Evolutionary conservation across 2,797 vertebrate genomes (phyloP).

Genomic region (Simalia tracyae): DNA sequence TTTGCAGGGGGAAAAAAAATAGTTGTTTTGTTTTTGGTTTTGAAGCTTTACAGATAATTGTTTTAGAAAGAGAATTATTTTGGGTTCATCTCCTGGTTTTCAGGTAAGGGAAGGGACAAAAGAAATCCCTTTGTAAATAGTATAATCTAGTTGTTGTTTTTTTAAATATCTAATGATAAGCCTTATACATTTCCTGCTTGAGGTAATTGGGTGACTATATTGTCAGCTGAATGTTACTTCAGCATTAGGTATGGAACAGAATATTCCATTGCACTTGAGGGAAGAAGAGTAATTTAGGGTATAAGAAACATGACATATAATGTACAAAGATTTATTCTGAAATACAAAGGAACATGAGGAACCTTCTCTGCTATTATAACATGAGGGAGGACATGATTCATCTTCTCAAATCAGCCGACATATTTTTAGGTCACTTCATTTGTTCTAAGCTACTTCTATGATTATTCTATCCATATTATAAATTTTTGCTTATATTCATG

Average conservation of each 20-base stretch:
- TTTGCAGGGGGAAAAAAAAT: not conserved
- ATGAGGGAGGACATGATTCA: not conserved
- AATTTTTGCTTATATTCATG: not conserved
- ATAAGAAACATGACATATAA: not conserved
- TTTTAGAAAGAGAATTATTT: not conserved
- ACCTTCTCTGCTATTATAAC: not conserved
- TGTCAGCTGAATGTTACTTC: not conserved
- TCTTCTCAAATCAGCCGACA: not conserved
- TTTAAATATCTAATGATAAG: not conserved
- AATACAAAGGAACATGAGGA: not conserved
- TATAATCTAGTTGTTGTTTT: not conserved
- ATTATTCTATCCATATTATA: not conserved
- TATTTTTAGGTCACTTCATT: not conserved
- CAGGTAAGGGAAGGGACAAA: not conserved
- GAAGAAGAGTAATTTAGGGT: not conserved
- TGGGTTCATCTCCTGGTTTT: not conserved
- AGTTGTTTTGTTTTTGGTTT: not conserved
- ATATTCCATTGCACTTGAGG: not conserved
- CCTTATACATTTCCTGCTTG: not conserved
- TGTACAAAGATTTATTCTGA: not conserved
- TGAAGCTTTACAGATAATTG: slow-evolving; percentile 6
- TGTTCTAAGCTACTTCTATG: not conserved
- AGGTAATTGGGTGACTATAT: not conserved
- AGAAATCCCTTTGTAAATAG: not conserved
- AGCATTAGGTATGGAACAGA: not conserved